phyloP scores from a whole-genome alignment of 2,888 invertebrate species.

The Acleris cristana region DNA sequence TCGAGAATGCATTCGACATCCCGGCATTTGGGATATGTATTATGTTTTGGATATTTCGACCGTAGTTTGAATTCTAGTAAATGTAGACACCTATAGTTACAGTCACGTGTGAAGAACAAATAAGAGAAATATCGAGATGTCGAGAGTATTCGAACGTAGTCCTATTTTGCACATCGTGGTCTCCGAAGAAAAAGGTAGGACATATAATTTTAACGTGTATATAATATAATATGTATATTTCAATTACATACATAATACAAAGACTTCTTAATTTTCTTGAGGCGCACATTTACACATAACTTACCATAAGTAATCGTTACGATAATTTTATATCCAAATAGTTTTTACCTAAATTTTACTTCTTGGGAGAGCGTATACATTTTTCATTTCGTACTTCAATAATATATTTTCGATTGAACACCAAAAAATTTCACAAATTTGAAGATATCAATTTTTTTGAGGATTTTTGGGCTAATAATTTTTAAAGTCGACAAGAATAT shows the following conservation, averaged over 20 bases:
- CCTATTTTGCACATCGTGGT: conserved; percentile 74
- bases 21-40: conserved; percentile 79
- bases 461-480: conserved; percentile 76
- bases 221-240: conserved; percentile 81
- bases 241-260: conserved; percentile 82
- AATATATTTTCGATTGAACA: conserved; percentile 81
- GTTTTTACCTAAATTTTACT: conserved; percentile 77
- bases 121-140: conserved; percentile 67
- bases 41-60: conserved; percentile 54
- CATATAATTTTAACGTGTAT: conserved; percentile 78
- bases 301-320: conserved; percentile 76
- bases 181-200: conserved; percentile 79
- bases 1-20: conserved; percentile 69
- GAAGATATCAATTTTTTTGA: conserved; percentile 77
- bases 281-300: conserved; percentile 81
- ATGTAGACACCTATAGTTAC: conserved; percentile 32
- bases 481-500: conserved; percentile 82
- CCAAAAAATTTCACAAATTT: conserved; percentile 82
- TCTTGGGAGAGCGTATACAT: conserved; percentile 82
- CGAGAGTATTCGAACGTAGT: conserved; percentile 61
- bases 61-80: conserved; percentile 28
- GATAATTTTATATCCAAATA: conserved; percentile 81
- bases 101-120: conserved; percentile 45
- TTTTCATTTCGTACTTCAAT: conserved; percentile 74
- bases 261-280: conserved; percentile 80